phyloP scores from a whole-genome alignment of 2,888 invertebrate species.

The Hirudinaria manillensis region DNA sequence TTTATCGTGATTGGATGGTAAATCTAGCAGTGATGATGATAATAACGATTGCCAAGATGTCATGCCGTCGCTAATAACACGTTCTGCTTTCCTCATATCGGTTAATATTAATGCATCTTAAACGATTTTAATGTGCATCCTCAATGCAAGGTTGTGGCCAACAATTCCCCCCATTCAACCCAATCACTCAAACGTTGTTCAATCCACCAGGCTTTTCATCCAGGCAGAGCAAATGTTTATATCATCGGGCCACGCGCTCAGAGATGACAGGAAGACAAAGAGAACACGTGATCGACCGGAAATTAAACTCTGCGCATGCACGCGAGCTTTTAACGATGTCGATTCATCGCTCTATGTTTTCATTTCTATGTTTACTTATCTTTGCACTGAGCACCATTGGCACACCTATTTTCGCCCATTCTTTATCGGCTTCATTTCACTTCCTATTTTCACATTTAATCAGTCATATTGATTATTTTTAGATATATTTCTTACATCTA shows the following conservation, averaged over 20 bases:
- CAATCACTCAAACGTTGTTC: conserved; percentile 3
- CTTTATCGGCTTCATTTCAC: not conserved
- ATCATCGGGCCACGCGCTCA: conserved; percentile 4
- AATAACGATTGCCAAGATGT: no score
- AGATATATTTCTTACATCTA: no score
- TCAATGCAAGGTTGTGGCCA: no score
- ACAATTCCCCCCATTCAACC: no score
- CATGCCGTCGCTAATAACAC: no score
- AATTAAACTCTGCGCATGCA: conserved; percentile 25
- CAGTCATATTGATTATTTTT: no score
- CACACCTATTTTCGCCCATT: conserved; percentile 14
- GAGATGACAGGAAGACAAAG: conserved; percentile 26
- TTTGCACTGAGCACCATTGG: not conserved
- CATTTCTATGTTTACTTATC: conserved; percentile 28
- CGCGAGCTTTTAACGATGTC: conserved; percentile 24
- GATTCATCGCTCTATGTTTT: conserved; percentile 14
- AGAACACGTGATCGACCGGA: conserved; percentile 26
- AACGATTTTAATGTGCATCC: no score
- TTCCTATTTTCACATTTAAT: no score
- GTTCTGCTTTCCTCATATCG: no score
- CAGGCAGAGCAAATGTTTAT: conserved; percentile 17
- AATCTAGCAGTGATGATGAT: not conserved
- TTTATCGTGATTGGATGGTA: no score
- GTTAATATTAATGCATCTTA: no score
- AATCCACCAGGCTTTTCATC: conserved; percentile 14